Evolutionary conservation across 2,888 invertebrate genomes (phyloP).

Genomic region (Chironomus tentans): DNA sequence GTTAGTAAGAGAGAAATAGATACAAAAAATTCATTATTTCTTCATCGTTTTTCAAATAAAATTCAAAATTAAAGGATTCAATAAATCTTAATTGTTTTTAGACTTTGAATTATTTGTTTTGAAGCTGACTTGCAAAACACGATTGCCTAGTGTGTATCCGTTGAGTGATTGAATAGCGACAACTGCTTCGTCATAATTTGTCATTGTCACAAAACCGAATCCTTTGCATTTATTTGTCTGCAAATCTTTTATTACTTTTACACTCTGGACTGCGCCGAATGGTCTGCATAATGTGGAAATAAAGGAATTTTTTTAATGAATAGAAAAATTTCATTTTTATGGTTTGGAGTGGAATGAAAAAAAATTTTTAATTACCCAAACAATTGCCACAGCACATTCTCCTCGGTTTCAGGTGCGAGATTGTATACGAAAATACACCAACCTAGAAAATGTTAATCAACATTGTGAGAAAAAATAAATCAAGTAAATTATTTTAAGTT

Average conservation of each 20-base stretch:
- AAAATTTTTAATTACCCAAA: constrained; percentile 47
- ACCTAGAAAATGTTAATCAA: neutral
- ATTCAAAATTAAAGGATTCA: constrained; percentile 22
- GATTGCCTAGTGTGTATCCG: constrained; percentile 82
- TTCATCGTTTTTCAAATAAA: constrained; percentile 4
- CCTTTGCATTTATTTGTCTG: constrained; percentile 93
- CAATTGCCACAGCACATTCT: constrained; percentile 91
- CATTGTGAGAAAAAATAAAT: neutral
- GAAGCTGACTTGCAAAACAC: constrained; percentile 87
- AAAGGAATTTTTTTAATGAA: neutral
- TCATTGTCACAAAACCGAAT: constrained; percentile 92
- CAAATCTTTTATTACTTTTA: constrained; percentile 85
- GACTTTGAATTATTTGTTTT: constrained; percentile 75
- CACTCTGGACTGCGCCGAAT: constrained; percentile 87
- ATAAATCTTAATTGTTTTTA: constrained; percentile 34
- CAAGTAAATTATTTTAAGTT: neutral
- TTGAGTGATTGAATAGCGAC: constrained; percentile 87
- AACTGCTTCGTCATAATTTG: constrained; percentile 87
- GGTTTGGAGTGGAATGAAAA: neutral
- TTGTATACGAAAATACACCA: constrained; percentile 78
- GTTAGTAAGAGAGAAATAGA: neutral
- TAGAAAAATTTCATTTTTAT: neutral
- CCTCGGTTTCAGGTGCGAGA: constrained; percentile 88
- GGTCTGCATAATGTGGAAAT: constrained; percentile 46
- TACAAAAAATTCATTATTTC: neutral